phyloP scores from a whole-genome alignment of 2,888 invertebrate genomes.

The Platypus cylindrus region DNA sequence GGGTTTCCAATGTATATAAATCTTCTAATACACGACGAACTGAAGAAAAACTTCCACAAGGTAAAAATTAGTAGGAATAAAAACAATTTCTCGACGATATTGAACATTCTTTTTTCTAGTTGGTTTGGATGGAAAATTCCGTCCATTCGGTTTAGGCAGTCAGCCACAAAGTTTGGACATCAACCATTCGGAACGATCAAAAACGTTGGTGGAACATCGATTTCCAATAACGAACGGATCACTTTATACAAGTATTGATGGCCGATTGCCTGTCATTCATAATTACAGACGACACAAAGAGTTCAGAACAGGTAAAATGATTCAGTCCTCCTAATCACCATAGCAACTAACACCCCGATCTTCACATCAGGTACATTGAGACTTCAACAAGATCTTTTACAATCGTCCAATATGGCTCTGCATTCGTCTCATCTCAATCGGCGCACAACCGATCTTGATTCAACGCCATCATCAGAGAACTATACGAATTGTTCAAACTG shows the following conservation, averaged over 20 bases:
- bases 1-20: constrained; percentile 42
- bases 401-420: constrained; percentile 27
- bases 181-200: constrained; percentile 18
- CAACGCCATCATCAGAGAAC: constrained; percentile 10
- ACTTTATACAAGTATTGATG: constrained; percentile 39
- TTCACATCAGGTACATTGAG: too few relatives aligned
- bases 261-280: constrained; percentile 40
- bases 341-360: background rate
- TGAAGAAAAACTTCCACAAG: constrained; percentile 35
- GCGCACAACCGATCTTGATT: constrained; percentile 17
- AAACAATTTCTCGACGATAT: background rate
- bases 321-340: background rate
- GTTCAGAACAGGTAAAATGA: constrained; percentile 22
- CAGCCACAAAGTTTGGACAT: constrained; percentile 33
- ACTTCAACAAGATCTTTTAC: constrained; percentile 14
- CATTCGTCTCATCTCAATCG: constrained; percentile 27
- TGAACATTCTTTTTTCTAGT: constrained; percentile 18
- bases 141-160: constrained; percentile 38
- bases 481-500: constrained; percentile 22
- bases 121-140: constrained; percentile 47
- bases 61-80: constrained; percentile 19
- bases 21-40: constrained; percentile 27
- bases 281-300: constrained; percentile 36
- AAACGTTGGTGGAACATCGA: constrained; percentile 37
- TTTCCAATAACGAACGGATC: constrained; percentile 49